Base-by-base conservation (phyloP, 2,113 vertebrate species). In the Rhinopomastus cyanomelas region DNA sequence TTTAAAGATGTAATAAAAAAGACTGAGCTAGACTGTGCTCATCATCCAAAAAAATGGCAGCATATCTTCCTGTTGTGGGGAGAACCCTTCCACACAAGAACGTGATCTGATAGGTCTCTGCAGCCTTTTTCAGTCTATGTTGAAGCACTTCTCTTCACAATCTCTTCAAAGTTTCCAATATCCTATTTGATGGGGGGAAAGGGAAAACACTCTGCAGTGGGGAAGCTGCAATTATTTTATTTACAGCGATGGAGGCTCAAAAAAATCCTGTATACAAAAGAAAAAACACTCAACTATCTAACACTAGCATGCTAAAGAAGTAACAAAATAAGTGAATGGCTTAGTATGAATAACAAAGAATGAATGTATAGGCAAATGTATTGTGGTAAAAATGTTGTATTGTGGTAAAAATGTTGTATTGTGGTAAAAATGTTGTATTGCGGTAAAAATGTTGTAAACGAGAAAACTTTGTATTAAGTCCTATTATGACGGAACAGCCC, bases 31-130 rank as follows among this genome's bases (percentile, higher is more conserved):
- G 57, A 30, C 0, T 19, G 30, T 26, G 26, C 26, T 81, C 57
- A 55, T 74, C 27, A 69, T 32, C n/a, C 27, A 72, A 77, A 72
- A 77, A 22, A 17, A 81, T 42, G 30, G 36, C 48, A 52, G 27
- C 0, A 0, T 5, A 39, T 46, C 42, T 51, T 85, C 36, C n/a
- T 78, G 51, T 36, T 30, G 61, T 5, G 7, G 15, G 27, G 29
- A 56, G 36, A 86, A 68, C 20, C 7, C 13, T n/a, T 86, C 36
- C 42, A 73, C 48, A 46, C n/a, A 57, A 67, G 12, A 68, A 62
- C 62, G 55, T 52, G 32, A 69, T 37, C 12, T 4, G 4, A 30
- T 68, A 51, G 22, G 32, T 44, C 84, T 26, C 57, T 69, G 59
- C 26, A 34, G 17, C 42, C 32, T 73, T 37, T n/a, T 30, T 48